Percentiles rank a stretch among this genome's conserved stretches.
Conservation (phyloP, 2,888 invertebrate genomes). For the Clistopyga incitator region DNA sequence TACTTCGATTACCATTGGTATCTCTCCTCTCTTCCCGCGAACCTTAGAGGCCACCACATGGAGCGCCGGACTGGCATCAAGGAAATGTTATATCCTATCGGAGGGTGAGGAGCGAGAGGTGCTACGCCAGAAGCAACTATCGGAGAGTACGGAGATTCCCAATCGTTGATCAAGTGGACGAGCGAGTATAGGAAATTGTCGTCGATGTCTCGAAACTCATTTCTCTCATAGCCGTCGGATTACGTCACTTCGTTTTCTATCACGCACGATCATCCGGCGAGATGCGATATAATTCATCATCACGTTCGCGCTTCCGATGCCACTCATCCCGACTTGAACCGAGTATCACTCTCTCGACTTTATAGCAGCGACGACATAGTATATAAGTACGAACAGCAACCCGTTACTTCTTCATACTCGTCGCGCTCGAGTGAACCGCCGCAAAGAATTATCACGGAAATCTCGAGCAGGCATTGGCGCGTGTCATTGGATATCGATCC, state of each 20-base stretch:
- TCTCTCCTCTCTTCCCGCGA: conserved; percentile 12
- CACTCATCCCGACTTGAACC: background rate
- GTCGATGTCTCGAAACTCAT: conserved; percentile 28
- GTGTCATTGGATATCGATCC: conserved; percentile 16
- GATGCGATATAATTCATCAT: conserved; percentile 71
- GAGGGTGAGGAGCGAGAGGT: conserved; percentile 17
- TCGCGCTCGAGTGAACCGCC: conserved; percentile 4
- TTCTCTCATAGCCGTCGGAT: conserved; percentile 64
- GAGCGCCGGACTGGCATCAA: conserved; percentile 5
- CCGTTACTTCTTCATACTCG: conserved; percentile 46
- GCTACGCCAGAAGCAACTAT: conserved; percentile 1
- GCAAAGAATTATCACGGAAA: conserved; percentile 28
- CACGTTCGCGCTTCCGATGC: conserved; percentile 3
- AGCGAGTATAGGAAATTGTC: conserved; percentile 31
- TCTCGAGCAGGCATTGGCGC: conserved; percentile 19
- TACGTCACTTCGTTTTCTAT: conserved; percentile 64
- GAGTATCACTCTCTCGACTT: conserved; percentile 24
- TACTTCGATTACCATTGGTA: conserved; percentile 40
- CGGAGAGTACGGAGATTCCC: conserved; percentile 23
- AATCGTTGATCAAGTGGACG: conserved; percentile 40
- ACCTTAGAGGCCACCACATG: conserved; percentile 11
- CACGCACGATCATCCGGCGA: conserved; percentile 61
- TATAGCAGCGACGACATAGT: conserved; percentile 26
- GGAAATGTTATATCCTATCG: conserved; percentile 36
- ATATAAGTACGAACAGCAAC: background rate